A percentile compares a stretch with the other conserved stretches of the same genome.
phyloP scores from a whole-genome alignment of 2,113 vertebrate genomes.

The Mobula hypostoma region DNA sequence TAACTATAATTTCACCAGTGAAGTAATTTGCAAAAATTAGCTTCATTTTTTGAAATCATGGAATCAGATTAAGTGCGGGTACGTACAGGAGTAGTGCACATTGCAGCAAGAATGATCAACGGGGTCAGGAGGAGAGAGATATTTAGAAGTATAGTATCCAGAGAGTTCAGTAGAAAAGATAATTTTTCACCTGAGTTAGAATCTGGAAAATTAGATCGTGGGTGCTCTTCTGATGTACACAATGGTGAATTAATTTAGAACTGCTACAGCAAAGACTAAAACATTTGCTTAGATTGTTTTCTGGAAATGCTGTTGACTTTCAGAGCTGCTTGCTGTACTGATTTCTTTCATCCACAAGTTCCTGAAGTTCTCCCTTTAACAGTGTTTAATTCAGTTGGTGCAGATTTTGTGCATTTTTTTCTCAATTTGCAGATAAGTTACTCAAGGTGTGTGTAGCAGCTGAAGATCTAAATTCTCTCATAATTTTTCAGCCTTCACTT shows the following conservation, averaged over 20 bases:
- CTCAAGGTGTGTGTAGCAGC: background rate
- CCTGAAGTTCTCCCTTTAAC: background rate
- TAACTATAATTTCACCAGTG: background rate
- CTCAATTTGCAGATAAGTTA: background rate
- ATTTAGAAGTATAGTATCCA: background rate
- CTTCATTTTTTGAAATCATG: background rate
- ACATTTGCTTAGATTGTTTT: background rate
- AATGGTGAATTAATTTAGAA: background rate
- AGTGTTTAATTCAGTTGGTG: background rate
- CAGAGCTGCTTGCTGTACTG: background rate
- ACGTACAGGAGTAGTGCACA: no score
- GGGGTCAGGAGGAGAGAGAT: background rate
- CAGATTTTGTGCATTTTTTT: background rate
- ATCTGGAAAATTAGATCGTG: background rate
- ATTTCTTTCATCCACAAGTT: background rate
- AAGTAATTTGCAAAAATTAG: background rate
- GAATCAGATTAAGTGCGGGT: background rate
- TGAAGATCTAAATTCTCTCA: background rate
- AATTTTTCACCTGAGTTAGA: background rate
- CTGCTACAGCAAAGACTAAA: background rate
- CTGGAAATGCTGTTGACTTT: background rate
- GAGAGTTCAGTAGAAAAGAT: background rate
- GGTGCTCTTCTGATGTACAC: background rate
- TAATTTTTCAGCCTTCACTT: background rate
- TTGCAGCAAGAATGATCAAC: no score